Percentiles rank a stretch among this genome's conserved stretches.
These are phyloP conservation scores for Poecilia picta DNA, from an alignment of 2,797 vertebrate genomes.

Conservation along the genomic window DNA sequence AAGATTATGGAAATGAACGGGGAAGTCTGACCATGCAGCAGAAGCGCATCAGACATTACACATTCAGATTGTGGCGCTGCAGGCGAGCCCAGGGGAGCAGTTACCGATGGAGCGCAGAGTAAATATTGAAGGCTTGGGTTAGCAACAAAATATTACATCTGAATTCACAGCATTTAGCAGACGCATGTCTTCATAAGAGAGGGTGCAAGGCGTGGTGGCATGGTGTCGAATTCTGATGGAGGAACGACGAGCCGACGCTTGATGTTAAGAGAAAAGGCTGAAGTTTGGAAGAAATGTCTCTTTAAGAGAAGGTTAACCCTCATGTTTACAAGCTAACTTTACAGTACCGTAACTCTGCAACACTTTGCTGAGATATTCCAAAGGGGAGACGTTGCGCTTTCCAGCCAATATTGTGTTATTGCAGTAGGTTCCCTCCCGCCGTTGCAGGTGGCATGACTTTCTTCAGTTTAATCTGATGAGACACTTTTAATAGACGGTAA, in stretches of 20 bases:
- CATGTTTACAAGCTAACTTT: too few species aligned
- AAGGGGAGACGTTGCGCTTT: too few species aligned
- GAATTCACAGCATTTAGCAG: slow-evolving; percentile 35
- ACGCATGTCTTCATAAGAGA: slow-evolving; percentile 9
- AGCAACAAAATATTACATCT: slow-evolving; percentile 42
- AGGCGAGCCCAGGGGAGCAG: slow-evolving; percentile 49
- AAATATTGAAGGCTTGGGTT: slow-evolving; percentile 62
- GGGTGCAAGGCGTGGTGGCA: not conserved
- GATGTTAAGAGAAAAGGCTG: not conserved
- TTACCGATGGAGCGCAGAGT: slow-evolving; percentile 45
- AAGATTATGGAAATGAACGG: slow-evolving; percentile 58
- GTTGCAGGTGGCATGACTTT: too few species aligned
- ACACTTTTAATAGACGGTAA: too few species aligned
- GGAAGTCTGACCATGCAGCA: slow-evolving; percentile 42
- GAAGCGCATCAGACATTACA: slow-evolving; percentile 35
- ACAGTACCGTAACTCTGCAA: too few species aligned
- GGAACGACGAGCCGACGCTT: not conserved
- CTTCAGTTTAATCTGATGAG: too few species aligned
- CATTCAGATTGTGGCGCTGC: slow-evolving; percentile 49
- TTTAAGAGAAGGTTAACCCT: too few species aligned
- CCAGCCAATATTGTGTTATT: too few species aligned
- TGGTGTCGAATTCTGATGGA: not conserved
- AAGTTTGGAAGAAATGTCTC: not conserved
- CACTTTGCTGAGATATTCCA: too few species aligned
- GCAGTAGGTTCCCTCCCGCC: too few species aligned